phyloP scores from a whole-genome alignment of 2,797 vertebrate genomes.

The Phataginus tricuspis region DNA sequence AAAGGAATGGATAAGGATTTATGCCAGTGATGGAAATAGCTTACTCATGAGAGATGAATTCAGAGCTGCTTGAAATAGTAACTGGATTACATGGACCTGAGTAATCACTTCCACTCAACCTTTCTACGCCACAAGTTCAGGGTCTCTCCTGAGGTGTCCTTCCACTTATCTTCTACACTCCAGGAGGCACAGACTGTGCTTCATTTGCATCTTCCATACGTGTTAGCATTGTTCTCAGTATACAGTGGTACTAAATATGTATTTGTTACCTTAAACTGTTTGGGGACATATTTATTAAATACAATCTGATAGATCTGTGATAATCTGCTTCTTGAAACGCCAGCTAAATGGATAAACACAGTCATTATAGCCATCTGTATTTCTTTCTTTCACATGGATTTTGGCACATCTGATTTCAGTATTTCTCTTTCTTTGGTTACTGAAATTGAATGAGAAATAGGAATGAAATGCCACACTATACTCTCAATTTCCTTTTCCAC shows the following conservation, averaged over 20 bases:
- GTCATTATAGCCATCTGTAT: background rate
- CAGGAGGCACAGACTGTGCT: background rate
- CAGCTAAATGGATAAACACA: slow-evolving; percentile 5
- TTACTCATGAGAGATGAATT: background rate
- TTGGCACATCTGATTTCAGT: slow-evolving; percentile 3
- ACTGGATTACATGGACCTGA: background rate
- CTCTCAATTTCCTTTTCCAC: slow-evolving; percentile 50
- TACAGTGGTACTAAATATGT: background rate
- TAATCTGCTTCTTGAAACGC: background rate
- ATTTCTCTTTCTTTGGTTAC: background rate
- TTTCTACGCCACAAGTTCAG: background rate
- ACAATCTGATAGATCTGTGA: background rate
- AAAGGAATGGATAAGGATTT: background rate
- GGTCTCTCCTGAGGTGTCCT: background rate
- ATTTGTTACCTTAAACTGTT: background rate
- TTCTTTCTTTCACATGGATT: background rate
- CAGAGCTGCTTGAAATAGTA: background rate
- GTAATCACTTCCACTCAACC: background rate
- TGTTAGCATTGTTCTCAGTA: background rate
- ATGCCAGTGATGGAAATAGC: background rate
- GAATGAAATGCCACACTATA: slow-evolving; percentile 1
- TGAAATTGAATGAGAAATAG: slow-evolving; percentile 20
- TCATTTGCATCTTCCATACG: background rate
- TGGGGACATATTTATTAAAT: background rate
- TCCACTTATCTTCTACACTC: background rate